Evolutionary conservation across 2,888 invertebrate genomes (phyloP).

Genomic region (Epinotia brunnichana): DNA sequence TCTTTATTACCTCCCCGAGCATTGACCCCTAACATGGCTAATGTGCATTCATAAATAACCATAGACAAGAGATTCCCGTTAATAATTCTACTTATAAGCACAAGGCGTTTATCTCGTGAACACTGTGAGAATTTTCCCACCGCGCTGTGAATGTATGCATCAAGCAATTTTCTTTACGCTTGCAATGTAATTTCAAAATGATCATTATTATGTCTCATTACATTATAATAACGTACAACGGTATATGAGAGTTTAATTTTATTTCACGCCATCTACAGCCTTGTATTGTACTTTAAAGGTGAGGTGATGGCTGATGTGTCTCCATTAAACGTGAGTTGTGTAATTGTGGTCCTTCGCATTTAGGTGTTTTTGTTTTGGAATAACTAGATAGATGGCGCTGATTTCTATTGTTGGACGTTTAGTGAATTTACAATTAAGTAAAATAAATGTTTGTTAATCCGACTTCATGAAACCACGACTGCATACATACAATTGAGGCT

Average conservation of each 20-base stretch:
- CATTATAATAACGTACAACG: constrained; percentile 38
- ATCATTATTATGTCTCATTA: constrained; percentile 47
- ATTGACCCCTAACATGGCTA: constrained; percentile 28
- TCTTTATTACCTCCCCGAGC: constrained; percentile 13
- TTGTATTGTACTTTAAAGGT: constrained; percentile 34
- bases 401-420: not conserved
- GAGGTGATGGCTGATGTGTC: not conserved
- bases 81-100: constrained; percentile 37
- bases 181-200: constrained; percentile 51
- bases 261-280: constrained; percentile 46
- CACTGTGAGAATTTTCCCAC: constrained; percentile 53
- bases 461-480: not conserved
- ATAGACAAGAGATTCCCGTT: constrained; percentile 47
- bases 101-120: constrained; percentile 31
- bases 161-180: constrained; percentile 49
- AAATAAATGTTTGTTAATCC: not conserved
- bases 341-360: not conserved
- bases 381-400: constrained; percentile 2
- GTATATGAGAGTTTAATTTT: constrained; percentile 43
- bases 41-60: constrained; percentile 24
- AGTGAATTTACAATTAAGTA: not conserved
- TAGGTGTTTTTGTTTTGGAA: not conserved
- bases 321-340: not conserved
- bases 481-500: too few relatives aligned
- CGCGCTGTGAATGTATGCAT: constrained; percentile 47